Percentiles rank a stretch among this genome's conserved stretches.
Evolutionary conservation across 2,113 vertebrate genomes (phyloP).

Genomic region (Gopherus evgoodei): DNA sequence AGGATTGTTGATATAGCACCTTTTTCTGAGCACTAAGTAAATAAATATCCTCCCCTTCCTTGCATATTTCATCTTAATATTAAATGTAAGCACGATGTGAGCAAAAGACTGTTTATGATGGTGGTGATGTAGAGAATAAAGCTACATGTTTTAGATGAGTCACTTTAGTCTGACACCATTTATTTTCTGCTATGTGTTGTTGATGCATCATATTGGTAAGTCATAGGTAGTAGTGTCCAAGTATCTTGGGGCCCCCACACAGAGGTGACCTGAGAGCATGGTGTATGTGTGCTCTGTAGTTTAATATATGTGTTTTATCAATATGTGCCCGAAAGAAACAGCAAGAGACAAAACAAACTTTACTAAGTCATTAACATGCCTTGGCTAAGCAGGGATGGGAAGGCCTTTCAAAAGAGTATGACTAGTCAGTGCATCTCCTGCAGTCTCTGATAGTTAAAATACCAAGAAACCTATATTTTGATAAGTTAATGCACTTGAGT

Average conservation of each 20-base stretch:
- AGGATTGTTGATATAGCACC: not conserved
- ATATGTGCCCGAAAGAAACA: not conserved
- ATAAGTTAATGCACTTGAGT: fast-evolving
- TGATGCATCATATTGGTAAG: not conserved
- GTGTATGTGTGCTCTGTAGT: not conserved
- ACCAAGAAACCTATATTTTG: fast-evolving
- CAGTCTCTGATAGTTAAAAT: not conserved
- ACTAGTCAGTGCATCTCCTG: not conserved
- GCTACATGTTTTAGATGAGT: not conserved
- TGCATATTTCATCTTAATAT: not conserved
- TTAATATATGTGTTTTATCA: not conserved
- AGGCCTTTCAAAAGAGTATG: not conserved
- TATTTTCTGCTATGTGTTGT: not conserved
- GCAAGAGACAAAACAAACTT: not conserved
- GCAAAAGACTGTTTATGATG: not conserved
- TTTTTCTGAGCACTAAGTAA: not conserved
- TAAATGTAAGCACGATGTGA: not conserved
- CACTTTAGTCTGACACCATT: fast-evolving
- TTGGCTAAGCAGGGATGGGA: fast-evolving
- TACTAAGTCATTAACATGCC: not conserved
- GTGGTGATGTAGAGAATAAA: not conserved
- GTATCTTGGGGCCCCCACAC: not conserved
- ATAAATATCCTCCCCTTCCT: not conserved
- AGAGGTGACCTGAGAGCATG: not conserved
- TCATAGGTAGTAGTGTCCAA: not conserved